These are phyloP conservation scores for Steatocranus sp. DNA, from an alignment of 2,797 vertebrate genomes.

Conservation along the genomic window DNA sequence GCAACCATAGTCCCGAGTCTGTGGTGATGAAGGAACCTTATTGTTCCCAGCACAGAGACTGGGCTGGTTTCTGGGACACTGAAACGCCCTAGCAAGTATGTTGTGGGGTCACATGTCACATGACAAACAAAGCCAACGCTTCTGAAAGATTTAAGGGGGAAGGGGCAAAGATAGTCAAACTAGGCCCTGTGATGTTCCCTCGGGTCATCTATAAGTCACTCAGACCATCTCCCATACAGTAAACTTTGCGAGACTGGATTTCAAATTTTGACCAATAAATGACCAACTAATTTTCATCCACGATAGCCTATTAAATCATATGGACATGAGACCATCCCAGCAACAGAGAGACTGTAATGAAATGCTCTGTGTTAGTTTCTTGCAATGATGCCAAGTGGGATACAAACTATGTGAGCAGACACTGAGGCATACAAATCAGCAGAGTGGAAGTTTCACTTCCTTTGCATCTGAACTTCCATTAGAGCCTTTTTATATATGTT, in stretches of 20 bases:
- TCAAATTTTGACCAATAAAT: not conserved
- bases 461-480: conserved; percentile 9
- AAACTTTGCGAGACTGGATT: not conserved
- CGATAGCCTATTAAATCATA: not conserved
- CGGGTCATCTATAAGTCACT: conserved; percentile 1
- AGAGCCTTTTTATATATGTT: conserved; percentile 1
- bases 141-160: conserved; percentile 41
- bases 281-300: not conserved
- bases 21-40: conserved; percentile 60
- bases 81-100: conserved; percentile 38
- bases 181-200: not conserved
- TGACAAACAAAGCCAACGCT: conserved; percentile 39
- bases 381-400: not conserved
- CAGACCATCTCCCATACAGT: not conserved
- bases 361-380: not conserved
- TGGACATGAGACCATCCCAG: not conserved
- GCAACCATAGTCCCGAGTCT: conserved; percentile 43
- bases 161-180: conserved; percentile 17
- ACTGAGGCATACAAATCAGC: conserved; percentile 7
- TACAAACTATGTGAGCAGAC: not conserved
- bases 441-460: conserved; percentile 6
- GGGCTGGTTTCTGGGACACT: conserved; percentile 62
- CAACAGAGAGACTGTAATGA: not conserved
- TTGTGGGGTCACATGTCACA: conserved; percentile 51
- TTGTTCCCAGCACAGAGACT: conserved; percentile 62